These are phyloP conservation scores for Chaenogobius annularis DNA, from an alignment of 2,113 vertebrate genomes.

Conservation along the genomic window DNA sequence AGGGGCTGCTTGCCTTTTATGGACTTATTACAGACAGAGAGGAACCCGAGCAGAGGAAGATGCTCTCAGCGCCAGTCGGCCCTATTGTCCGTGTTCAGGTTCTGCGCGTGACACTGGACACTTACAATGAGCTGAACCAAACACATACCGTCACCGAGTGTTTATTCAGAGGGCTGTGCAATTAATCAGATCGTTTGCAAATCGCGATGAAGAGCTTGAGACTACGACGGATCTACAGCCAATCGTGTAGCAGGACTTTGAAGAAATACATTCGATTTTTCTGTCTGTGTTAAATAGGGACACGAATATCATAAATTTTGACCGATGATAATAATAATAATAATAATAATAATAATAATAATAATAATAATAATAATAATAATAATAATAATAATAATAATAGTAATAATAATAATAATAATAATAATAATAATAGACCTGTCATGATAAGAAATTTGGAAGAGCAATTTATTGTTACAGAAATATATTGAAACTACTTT, in stretches of 20 bases:
- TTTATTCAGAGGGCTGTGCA: background rate
- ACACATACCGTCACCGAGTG: background rate
- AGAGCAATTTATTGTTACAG: too few relatives aligned
- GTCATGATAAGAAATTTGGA: too few relatives aligned
- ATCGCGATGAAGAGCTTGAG: too few relatives aligned
- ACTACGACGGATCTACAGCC: background rate
- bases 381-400: too few relatives aligned
- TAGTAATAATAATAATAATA: too few relatives aligned
- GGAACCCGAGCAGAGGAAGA: conserved; percentile 36
- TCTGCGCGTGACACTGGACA: background rate
- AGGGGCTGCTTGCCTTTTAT: conserved; percentile 51
- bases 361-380: too few relatives aligned
- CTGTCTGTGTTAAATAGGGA: background rate
- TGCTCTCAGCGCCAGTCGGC: conserved; percentile 19
- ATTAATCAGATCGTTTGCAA: background rate
- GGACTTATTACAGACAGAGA: conserved; percentile 35
- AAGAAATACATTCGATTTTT: background rate
- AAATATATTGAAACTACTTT: background rate
- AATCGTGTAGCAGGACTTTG: too few relatives aligned
- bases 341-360: too few relatives aligned
- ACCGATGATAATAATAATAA: too few relatives aligned
- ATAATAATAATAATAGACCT: too few relatives aligned
- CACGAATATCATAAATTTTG: too few relatives aligned
- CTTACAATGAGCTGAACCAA: background rate
- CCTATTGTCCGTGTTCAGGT: conserved; percentile 9